Evolutionary conservation across 92 coral and sea anemone species (phyloP), one percentile per base, ranked within the genome.

Genomic region (Phenganax marumi): DNA sequence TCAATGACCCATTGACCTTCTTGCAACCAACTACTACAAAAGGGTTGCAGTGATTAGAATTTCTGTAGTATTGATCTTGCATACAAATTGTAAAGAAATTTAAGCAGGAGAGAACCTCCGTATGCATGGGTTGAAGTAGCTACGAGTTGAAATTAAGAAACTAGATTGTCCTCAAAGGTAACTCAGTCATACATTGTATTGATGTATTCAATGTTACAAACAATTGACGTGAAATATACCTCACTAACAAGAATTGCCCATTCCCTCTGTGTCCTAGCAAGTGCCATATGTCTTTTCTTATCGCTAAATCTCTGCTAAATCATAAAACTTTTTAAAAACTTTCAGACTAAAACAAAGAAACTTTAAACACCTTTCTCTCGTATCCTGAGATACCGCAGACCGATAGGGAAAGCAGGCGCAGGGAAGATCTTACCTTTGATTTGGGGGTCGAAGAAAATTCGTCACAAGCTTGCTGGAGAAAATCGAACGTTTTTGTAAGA

Each of bases 231-330:
- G 43, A 12, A 60, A n/a, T 91, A 86, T 86, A 94, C 98, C 97
- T 94, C 98, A 84, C 92, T 91, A 18, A 94, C 89, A 4, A 94
- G 91, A 69, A 94, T 84, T 24, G 92, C 84, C 98, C 98, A 94
- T 83, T 94, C 98, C 87, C 98, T 89, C 74, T 92, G 93, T 43
- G 97, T 91, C 75, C 98, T 89, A 22, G 94, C 97, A 53, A 94
- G 87, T 68, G 98, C 87, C 98, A 94, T 94, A 76, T 76, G 68
- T 66, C 16, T 76, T 23, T 56, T 17, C 56, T 48, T 49, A 52
- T 49, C 50, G 68, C 43, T 62, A 48, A 51, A 56, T 76, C 81
- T 72, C 22, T 10, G 17, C 43, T 52, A 54, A 25, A 14, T 76
- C 81, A 24, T 54, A 25, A n/a, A 26, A 52, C 68, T 75, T 26